These are phyloP conservation scores for Phycodurus eques DNA, from an alignment of 2,113 vertebrate genomes.

Conservation along the genomic window DNA sequence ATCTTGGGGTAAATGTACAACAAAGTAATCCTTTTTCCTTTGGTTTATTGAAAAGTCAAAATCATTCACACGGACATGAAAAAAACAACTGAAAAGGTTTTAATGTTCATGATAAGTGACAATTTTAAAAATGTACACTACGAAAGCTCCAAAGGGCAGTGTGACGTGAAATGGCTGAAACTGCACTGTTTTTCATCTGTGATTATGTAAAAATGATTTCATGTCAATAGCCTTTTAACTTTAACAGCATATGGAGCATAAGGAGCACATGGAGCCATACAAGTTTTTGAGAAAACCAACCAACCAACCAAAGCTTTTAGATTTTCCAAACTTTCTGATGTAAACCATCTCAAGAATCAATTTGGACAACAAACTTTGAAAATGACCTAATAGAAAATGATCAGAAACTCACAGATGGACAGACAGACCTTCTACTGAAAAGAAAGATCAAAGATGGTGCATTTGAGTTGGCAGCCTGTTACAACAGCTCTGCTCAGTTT, in stretches of 20 bases:
- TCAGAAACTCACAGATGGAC: background rate
- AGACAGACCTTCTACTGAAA: background rate
- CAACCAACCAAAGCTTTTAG: too few species aligned
- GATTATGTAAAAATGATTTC: background rate
- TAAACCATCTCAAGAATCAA: background rate
- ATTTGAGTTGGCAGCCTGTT: background rate
- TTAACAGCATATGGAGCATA: background rate
- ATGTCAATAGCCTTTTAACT: background rate
- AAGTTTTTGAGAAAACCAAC: background rate
- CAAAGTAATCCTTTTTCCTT: background rate
- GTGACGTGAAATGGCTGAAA: too few species aligned
- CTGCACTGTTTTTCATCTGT: background rate
- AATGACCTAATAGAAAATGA: background rate
- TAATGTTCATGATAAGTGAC: background rate
- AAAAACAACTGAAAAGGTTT: background rate
- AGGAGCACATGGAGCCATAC: background rate
- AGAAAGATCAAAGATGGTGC: background rate
- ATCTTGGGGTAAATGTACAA: background rate
- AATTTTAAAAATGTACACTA: too few species aligned
- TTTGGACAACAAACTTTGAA: background rate
- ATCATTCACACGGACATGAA: background rate
- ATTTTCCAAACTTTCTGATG: too few species aligned
- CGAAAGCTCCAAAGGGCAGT: too few species aligned
- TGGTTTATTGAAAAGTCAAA: background rate
- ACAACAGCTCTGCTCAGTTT: background rate